Evolutionary conservation across 2,888 invertebrate species (phyloP), one percentile per base, ranked within the genome.

Genomic region (Ennomos fuscantarius): DNA sequence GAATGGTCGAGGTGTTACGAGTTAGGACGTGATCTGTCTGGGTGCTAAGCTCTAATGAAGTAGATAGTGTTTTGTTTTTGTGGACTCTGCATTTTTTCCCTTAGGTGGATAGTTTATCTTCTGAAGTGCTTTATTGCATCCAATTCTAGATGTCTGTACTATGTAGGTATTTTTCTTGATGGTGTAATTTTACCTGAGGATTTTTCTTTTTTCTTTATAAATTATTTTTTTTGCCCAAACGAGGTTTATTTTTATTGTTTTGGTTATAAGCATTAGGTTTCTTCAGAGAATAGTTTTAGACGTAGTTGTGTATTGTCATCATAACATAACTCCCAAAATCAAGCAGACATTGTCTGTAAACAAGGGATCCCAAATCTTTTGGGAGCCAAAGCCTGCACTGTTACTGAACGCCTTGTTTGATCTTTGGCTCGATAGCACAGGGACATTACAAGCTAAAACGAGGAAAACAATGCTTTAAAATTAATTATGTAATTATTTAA

Each of bases 311-410:
- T 45, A 6, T 33, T 9, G 3, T 44, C 12, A 31, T 47, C 47
- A 47, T 24, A 24, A 24, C 2, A 24, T 37, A 43, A 36, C 55
- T 45, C 35, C n/a, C 54, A 48, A 55, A 64, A 65, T 65, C 58
- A 53, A 60, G 55, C 46, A 52, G 61, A 50, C 56, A 65, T 62
- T 54, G 60, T 58, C 55, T 35, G 61, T 55, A 67, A 67, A 65
- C 61, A 67, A 65, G 54, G 48, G 58, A 61, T 59, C 40, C n/a
- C n/a, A n/a, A n/a, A n/a, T n/a, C n/a, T n/a, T 3, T 24, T 34
- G 15, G 46, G 55, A 55, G 49, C 58, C 54, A 40, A 54, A 45
- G 43, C 39, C 50, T 24, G 31, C 53, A 51, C 54, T 55, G 52
- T 50, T 37, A 50, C 55, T 58, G 51, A 55, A 62, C 56, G 52